A percentile compares a stretch with the other conserved stretches of the same genome.
These are phyloP conservation scores for Pomatorhinus ruficollis DNA, from an alignment of 2,113 vertebrate genomes.

Conservation along the genomic window DNA sequence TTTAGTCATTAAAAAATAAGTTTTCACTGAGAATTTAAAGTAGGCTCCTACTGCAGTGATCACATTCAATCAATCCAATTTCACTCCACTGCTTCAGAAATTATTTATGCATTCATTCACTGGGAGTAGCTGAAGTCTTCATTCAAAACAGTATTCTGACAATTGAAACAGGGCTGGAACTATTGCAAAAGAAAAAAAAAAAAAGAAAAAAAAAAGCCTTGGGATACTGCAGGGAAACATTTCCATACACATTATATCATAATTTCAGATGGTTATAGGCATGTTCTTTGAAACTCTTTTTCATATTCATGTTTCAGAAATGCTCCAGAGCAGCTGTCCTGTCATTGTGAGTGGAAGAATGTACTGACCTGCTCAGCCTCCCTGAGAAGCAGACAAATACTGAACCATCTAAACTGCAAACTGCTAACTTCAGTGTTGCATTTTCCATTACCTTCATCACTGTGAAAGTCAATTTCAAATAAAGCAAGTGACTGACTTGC, in stretches of 20 bases:
- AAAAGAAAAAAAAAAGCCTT: background rate
- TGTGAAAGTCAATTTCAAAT: background rate
- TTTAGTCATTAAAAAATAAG: background rate
- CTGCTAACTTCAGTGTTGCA: background rate
- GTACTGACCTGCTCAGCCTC: background rate
- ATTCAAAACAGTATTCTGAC: background rate
- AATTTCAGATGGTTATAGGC: background rate
- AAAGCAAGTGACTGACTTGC: background rate
- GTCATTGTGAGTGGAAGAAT: background rate
- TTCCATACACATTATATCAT: background rate
- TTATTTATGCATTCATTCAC: constrained; percentile 12
- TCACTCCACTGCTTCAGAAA: background rate
- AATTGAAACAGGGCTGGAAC: background rate
- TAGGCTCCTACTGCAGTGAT: background rate
- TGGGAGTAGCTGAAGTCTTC: background rate
- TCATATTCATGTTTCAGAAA: background rate
- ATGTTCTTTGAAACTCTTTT: background rate
- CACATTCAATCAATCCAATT: background rate
- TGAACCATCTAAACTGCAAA: background rate
- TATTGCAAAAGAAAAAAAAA: background rate
- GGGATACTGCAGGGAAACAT: background rate
- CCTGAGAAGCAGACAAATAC: background rate
- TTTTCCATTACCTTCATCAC: background rate
- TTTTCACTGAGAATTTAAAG: background rate
- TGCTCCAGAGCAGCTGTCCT: background rate